Evolutionary conservation across 2,797 vertebrate genomes (phyloP).

Genomic region (Gobio occitaniae): DNA sequence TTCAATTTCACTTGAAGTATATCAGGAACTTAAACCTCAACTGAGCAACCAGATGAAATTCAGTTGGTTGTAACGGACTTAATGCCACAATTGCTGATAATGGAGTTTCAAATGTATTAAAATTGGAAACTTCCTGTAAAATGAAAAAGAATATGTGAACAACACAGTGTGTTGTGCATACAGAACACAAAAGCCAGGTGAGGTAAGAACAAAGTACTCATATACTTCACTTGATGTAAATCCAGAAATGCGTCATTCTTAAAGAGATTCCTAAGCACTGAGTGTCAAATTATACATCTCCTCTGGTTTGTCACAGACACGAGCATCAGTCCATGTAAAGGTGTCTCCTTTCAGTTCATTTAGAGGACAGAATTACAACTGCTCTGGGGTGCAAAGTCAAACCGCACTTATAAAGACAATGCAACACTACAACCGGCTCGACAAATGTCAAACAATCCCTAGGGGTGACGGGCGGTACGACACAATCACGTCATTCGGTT

Average conservation of each 20-base stretch:
- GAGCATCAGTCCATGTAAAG: neutral
- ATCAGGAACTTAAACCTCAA: too few relatives aligned
- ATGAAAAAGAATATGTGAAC: neutral
- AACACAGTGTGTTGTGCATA: neutral
- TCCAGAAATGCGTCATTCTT: neutral
- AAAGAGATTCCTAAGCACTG: neutral
- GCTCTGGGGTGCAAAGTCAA: neutral
- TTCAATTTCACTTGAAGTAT: too few relatives aligned
- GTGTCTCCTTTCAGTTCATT: constrained; percentile 25
- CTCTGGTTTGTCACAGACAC: neutral
- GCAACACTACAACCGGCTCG: neutral
- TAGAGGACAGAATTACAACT: constrained; percentile 25
- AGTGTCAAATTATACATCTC: neutral
- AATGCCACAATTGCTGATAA: neutral
- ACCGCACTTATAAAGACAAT: neutral
- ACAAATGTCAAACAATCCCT: neutral
- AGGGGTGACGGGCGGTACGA: too few relatives aligned
- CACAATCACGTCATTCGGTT: neutral
- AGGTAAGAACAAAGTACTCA: neutral
- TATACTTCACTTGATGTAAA: neutral
- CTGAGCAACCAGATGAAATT: too few relatives aligned
- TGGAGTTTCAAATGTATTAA: neutral
- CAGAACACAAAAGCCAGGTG: neutral
- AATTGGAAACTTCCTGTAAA: neutral
- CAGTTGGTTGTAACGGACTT: neutral